phyloP scores from a whole-genome alignment of 2,797 vertebrate species.

The Brotula barbata region DNA sequence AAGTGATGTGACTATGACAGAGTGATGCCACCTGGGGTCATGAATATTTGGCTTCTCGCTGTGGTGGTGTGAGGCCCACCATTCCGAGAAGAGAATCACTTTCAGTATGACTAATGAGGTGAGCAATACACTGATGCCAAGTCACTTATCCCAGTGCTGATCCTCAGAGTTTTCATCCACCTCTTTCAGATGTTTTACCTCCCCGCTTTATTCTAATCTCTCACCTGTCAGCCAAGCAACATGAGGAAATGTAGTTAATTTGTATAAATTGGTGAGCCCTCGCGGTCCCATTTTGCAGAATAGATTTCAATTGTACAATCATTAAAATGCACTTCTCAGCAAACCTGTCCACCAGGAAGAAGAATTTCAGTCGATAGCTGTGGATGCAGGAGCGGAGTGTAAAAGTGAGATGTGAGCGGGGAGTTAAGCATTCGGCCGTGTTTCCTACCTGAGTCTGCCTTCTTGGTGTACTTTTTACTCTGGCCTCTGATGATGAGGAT shows the following conservation, averaged over 20 bases:
- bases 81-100: conserved; percentile 59
- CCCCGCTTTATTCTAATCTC: conserved; percentile 54
- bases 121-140: conserved; percentile 58
- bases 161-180: conserved; percentile 61
- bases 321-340: conserved; percentile 52
- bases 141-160: conserved; percentile 70
- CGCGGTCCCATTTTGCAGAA: conserved; percentile 31
- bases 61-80: conserved; percentile 37
- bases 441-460: conserved; percentile 88
- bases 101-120: conserved; percentile 64
- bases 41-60: conserved; percentile 47
- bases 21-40: conserved; percentile 34
- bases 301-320: conserved; percentile 30
- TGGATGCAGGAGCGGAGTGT: conserved; percentile 9
- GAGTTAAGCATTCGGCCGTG: neutral
- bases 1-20: conserved; percentile 6
- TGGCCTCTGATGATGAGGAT: conserved; percentile 97
- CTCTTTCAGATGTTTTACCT: conserved; percentile 41
- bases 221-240: conserved; percentile 51
- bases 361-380: conserved; percentile 25
- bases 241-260: conserved; percentile 43
- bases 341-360: conserved; percentile 36
- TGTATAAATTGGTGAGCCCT: conserved; percentile 53
- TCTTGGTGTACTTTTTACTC: conserved; percentile 98
- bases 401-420: conserved; percentile 17